These are phyloP conservation scores for Zaprionus ornatus DNA, from an alignment of 1,140 invertebrate species.

Conservation along the genomic window DNA sequence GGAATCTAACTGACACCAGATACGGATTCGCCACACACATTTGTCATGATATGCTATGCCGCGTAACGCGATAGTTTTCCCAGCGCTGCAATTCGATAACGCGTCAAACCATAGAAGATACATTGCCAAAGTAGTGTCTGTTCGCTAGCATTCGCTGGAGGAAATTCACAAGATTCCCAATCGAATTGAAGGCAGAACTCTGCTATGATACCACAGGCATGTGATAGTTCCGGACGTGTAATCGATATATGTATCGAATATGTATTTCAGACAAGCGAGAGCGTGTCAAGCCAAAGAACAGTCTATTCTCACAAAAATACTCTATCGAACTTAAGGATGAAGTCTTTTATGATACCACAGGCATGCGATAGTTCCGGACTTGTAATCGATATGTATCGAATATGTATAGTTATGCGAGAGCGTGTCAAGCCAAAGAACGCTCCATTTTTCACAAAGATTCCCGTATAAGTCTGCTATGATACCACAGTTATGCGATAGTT, in stretches of 20 bases:
- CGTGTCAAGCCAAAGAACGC: too few relatives aligned
- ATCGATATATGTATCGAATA: too few relatives aligned
- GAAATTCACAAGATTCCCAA: background rate
- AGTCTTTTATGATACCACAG: too few relatives aligned
- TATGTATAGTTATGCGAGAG: too few relatives aligned
- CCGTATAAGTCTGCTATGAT: too few relatives aligned
- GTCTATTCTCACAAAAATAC: background rate
- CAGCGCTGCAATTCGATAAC: background rate
- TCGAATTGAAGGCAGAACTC: background rate
- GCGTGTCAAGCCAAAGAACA: background rate
- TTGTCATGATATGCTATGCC: background rate
- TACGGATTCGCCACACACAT: background rate
- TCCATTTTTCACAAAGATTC: too few relatives aligned
- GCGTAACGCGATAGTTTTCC: background rate
- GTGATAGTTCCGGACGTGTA: too few relatives aligned
- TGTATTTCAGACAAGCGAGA: background rate
- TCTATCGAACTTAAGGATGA: too few relatives aligned
- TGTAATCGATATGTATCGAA: too few relatives aligned
- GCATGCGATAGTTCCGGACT: too few relatives aligned
- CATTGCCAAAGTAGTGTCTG: background rate
- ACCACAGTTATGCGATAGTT: background rate
- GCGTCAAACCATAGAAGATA: background rate
- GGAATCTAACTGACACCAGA: constrained; percentile 3
- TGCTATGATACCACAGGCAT: background rate
- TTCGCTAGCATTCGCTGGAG: background rate